These are phyloP conservation scores for Drosophila histrio DNA, from an alignment of 2,888 invertebrate species.

Conservation along the genomic window DNA sequence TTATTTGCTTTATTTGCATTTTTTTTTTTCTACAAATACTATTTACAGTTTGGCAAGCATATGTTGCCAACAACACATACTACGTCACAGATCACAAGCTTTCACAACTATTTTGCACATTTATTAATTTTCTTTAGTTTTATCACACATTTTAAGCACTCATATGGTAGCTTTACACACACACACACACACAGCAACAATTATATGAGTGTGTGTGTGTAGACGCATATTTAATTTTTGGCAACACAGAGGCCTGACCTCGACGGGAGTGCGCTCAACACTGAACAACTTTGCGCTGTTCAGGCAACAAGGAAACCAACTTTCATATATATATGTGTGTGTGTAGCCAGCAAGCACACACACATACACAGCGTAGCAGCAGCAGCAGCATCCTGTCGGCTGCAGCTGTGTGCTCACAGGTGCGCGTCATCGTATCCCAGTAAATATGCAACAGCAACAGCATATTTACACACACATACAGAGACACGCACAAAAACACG, in stretches of 20 bases:
- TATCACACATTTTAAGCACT: slow-evolving; percentile 26
- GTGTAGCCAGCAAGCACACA: slow-evolving; percentile 8
- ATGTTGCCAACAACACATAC: slow-evolving; percentile 53
- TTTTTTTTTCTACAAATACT: too few relatives aligned
- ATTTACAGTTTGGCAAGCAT: slow-evolving; percentile 52
- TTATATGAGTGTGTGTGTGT: neutral
- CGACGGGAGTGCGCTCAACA: slow-evolving; percentile 64
- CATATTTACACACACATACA: slow-evolving; percentile 19
- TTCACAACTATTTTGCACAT: slow-evolving; percentile 47
- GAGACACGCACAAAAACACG: neutral
- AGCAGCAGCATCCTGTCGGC: slow-evolving; percentile 57
- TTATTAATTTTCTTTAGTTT: slow-evolving; percentile 23
- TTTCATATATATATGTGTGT: neutral
- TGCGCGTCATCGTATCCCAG: slow-evolving; percentile 55
- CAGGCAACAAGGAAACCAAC: slow-evolving; percentile 24
- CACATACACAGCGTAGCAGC: slow-evolving; percentile 4
- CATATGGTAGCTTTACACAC: slow-evolving; percentile 28
- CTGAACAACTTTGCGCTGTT: slow-evolving; percentile 49
- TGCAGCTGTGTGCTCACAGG: slow-evolving; percentile 58
- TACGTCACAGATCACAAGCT: slow-evolving; percentile 36
- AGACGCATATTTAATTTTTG: slow-evolving; percentile 15
- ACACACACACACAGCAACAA: slow-evolving; percentile 11
- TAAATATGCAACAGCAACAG: slow-evolving; percentile 73
- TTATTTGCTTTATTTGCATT: too few relatives aligned
- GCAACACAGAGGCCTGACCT: slow-evolving; percentile 51